phyloP scores from a whole-genome alignment of 2,113 vertebrate genomes.

The Rafetus swinhoei region DNA sequence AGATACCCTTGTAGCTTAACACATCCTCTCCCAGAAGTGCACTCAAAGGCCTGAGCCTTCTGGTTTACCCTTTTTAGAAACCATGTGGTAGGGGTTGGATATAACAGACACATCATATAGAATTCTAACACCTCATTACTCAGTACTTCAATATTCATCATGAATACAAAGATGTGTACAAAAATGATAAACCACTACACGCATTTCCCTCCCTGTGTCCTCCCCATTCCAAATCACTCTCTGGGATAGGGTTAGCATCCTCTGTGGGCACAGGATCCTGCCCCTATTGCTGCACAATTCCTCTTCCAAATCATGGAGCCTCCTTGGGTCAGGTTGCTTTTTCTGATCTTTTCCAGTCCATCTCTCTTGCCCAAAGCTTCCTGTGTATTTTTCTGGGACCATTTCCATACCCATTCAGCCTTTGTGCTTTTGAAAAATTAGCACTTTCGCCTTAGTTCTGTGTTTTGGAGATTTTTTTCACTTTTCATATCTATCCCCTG shows the following conservation, averaged over 20 bases:
- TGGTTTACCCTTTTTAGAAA: not conserved
- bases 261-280: not conserved
- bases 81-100: not conserved
- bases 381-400: not conserved
- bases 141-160: not conserved
- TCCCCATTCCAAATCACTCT: not conserved
- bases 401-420: not conserved
- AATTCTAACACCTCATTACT: not conserved
- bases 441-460: not conserved
- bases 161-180: not conserved
- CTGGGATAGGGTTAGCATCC: not conserved
- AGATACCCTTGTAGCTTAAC: not conserved
- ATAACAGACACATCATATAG: not conserved
- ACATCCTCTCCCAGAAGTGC: too few relatives aligned
- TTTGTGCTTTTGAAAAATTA: not conserved
- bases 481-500: not conserved
- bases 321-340: not conserved
- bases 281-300: not conserved
- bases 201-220: not conserved
- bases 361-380: not conserved
- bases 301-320: not conserved
- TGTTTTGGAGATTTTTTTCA: not conserved
- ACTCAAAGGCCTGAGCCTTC: not conserved
- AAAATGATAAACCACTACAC: not conserved
- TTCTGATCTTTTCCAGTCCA: not conserved